Conservation (phyloP, 2,888 invertebrate species). For the Cephus pygmeus region DNA sequence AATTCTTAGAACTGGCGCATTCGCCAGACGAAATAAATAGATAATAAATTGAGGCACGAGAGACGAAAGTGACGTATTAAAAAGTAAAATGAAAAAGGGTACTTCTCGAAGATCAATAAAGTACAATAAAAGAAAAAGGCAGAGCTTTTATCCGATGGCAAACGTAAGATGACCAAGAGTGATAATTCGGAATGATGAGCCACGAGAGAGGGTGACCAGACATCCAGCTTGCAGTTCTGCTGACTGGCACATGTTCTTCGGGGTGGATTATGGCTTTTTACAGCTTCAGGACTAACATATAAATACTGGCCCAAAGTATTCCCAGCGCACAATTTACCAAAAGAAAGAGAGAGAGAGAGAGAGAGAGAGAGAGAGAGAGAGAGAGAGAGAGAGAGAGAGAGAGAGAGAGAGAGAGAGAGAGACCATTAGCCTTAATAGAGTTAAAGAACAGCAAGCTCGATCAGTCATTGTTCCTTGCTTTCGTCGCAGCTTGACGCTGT, state of each 20-base stretch:
- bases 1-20: no score
- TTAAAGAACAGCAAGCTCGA: not conserved
- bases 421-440: not conserved
- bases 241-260: not conserved
- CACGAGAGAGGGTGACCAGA: constrained; percentile 13
- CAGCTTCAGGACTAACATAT: not conserved
- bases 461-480: not conserved
- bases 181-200: constrained; percentile 19
- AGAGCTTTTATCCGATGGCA: constrained; percentile 2
- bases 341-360: not conserved
- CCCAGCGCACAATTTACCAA: not conserved
- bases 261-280: not conserved
- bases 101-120: not conserved
- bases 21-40: no score
- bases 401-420: not conserved
- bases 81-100: not conserved
- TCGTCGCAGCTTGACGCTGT: not conserved
- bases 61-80: not conserved
- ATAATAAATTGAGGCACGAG: no score
- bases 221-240: not conserved
- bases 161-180: constrained; percentile 13
- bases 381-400: not conserved
- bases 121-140: not conserved
- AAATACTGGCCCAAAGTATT: not conserved
- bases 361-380: not conserved